Evolutionary conservation across 2,888 invertebrate genomes (phyloP).

Genomic region (Ceratothoa steindachneri): DNA sequence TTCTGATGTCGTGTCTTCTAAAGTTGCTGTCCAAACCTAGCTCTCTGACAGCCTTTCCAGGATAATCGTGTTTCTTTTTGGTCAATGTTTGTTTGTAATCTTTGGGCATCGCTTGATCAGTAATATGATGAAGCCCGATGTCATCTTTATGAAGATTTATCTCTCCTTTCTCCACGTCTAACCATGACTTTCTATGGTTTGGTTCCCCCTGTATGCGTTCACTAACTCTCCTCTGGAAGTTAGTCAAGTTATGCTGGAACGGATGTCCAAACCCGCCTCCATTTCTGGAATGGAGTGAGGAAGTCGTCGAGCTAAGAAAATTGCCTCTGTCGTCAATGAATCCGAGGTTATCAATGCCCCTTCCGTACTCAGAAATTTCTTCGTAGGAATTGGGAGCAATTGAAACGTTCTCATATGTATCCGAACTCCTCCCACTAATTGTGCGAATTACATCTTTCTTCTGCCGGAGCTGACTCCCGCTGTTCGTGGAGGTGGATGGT

Average conservation of each 20-base stretch:
- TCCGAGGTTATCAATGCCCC: slow-evolving; percentile 19
- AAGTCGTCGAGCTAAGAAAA: neutral
- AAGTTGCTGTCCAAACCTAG: neutral
- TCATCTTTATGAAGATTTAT: neutral
- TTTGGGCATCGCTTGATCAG: neutral
- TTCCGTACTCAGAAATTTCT: neutral
- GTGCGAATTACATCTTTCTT: neutral
- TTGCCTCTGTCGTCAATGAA: slow-evolving; percentile 17
- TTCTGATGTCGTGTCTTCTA: neutral
- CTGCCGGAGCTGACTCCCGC: neutral
- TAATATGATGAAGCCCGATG: neutral
- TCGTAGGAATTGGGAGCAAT: neutral
- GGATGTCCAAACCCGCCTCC: too few species aligned
- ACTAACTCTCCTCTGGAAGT: slow-evolving; percentile 28
- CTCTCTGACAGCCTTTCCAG: neutral
- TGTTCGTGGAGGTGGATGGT: neutral
- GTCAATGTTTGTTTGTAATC: neutral
- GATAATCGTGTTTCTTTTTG: slow-evolving; percentile 5
- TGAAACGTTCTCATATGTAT: neutral
- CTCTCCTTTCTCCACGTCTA: neutral
- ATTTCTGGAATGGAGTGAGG: neutral
- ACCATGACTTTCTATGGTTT: neutral
- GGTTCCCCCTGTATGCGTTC: slow-evolving; percentile 27
- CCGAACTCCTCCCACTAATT: neutral
- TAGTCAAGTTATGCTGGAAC: slow-evolving; percentile 8